A percentile compares a stretch with the other conserved stretches of the same genome.
Evolutionary conservation across 1,140 invertebrate genomes (phyloP).

Genomic region (Drosophila carrolli): DNA sequence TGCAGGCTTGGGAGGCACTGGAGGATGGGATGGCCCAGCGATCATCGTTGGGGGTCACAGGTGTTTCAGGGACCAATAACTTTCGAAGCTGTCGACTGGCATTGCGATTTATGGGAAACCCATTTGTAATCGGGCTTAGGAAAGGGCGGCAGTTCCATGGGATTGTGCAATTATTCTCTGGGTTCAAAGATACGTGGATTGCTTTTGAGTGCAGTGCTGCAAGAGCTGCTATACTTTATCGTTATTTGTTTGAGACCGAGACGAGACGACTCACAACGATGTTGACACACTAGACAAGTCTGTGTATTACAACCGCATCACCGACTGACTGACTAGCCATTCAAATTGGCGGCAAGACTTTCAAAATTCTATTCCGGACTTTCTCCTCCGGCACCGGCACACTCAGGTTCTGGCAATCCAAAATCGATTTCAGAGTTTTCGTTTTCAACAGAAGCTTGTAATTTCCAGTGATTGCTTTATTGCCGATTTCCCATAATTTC

Average conservation of each 20-base stretch:
- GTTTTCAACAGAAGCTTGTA: conserved; percentile 65
- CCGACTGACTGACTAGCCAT: conserved; percentile 2
- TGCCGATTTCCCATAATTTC: conserved; percentile 54
- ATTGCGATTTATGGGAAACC: conserved; percentile 34
- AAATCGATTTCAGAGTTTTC: conserved; percentile 46
- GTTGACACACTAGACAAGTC: conserved; percentile 1
- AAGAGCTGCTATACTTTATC: neutral
- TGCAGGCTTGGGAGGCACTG: neutral
- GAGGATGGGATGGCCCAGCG: conserved; percentile 42
- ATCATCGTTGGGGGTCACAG: conserved; percentile 44
- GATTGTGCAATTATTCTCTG: neutral
- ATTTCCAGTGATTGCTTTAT: conserved; percentile 69
- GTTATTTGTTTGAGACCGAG: neutral
- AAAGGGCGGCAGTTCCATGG: conserved; percentile 8
- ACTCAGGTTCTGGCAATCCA: conserved; percentile 1
- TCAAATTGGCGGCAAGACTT: conserved; percentile 23
- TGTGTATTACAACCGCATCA: no score
- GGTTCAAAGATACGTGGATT: neutral
- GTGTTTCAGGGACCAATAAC: conserved; percentile 33
- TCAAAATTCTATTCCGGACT: conserved; percentile 25
- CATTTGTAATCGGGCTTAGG: conserved; percentile 24
- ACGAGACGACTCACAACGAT: no score
- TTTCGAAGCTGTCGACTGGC: conserved; percentile 4
- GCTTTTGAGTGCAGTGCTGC: neutral
- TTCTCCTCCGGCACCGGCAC: conserved; percentile 6